Evolutionary conservation across 2,113 vertebrate species (phyloP).

Genomic region (Paraplagusia blochii): DNA sequence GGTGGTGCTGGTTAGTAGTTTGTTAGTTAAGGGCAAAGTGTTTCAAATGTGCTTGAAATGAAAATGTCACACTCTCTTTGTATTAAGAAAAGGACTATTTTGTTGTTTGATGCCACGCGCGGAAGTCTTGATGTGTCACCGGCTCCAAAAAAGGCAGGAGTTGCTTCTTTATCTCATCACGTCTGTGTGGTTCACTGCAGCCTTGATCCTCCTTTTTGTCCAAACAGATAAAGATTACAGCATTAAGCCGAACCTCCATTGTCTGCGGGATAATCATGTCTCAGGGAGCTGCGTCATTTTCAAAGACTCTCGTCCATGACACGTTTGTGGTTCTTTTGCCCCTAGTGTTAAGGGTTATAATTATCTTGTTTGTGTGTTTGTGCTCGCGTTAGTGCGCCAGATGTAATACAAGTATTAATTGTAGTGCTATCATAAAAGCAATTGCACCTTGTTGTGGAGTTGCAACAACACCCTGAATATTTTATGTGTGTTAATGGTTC

Average conservation of each 20-base stretch:
- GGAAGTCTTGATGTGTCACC: too few species aligned
- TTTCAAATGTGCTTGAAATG: too few species aligned
- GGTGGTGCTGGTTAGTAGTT: too few species aligned
- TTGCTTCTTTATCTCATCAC: conserved; percentile 61
- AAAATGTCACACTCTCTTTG: too few species aligned
- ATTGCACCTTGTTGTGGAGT: too few species aligned
- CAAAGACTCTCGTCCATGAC: conserved; percentile 33
- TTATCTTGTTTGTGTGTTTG: not conserved
- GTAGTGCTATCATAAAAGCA: too few species aligned
- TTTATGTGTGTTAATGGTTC: conserved; percentile 6
- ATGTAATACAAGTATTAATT: not conserved
- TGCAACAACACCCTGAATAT: conserved; percentile 7
- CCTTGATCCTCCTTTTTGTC: conserved; percentile 69
- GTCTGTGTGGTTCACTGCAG: conserved; percentile 46
- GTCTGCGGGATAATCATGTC: conserved; percentile 62
- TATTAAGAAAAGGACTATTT: too few species aligned
- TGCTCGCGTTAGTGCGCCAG: not conserved
- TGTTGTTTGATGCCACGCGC: too few species aligned
- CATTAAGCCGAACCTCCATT: conserved; percentile 59
- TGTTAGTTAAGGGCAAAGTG: too few species aligned
- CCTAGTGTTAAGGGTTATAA: not conserved
- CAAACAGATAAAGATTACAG: conserved; percentile 71
- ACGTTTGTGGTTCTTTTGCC: conserved; percentile 20
- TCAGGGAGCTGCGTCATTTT: conserved; percentile 49
- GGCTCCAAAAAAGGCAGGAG: conserved; percentile 46